Conservation (phyloP, 1,140 invertebrate genomes). For the Steinernema feltiae region DNA sequence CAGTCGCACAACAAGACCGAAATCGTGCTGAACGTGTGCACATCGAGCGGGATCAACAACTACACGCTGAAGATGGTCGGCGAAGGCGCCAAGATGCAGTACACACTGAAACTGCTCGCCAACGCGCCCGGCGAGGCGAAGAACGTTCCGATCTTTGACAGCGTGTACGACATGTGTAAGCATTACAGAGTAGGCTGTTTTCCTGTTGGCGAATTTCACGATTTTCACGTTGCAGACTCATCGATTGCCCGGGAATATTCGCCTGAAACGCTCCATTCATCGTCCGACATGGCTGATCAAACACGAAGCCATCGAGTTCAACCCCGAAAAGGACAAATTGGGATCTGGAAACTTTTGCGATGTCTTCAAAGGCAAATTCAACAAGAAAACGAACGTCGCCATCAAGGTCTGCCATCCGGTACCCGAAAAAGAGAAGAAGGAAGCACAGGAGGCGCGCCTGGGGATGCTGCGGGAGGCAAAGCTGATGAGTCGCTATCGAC, state of each 20-base stretch:
- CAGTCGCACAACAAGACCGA: conserved; percentile 8
- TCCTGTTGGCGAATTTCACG: not conserved
- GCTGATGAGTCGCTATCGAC: conserved; percentile 7
- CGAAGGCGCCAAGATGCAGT: not conserved
- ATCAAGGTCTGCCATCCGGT: conserved; percentile 16
- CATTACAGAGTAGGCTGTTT: not conserved
- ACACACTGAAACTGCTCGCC: not conserved
- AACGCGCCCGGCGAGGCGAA: not conserved
- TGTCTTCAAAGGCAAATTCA: conserved; percentile 17
- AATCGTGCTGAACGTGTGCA: not conserved
- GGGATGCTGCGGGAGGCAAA: conserved; percentile 2
- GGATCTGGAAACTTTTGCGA: conserved; percentile 14
- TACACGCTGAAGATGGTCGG: not conserved
- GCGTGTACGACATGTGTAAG: not conserved
- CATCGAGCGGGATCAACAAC: not conserved
- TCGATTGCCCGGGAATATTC: not conserved
- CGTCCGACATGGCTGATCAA: conserved; percentile 16
- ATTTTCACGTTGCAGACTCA: not conserved
- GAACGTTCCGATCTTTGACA: not conserved
- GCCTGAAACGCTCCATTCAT: not conserved
- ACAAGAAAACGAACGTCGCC: not conserved
- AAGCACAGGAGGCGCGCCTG: not conserved
- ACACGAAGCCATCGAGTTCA: not conserved
- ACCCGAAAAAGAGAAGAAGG: conserved; percentile 10
- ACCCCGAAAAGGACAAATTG: conserved; percentile 2